Base-by-base conservation (phyloP, 2,888 invertebrate genomes). In the Phengaris alcon region DNA sequence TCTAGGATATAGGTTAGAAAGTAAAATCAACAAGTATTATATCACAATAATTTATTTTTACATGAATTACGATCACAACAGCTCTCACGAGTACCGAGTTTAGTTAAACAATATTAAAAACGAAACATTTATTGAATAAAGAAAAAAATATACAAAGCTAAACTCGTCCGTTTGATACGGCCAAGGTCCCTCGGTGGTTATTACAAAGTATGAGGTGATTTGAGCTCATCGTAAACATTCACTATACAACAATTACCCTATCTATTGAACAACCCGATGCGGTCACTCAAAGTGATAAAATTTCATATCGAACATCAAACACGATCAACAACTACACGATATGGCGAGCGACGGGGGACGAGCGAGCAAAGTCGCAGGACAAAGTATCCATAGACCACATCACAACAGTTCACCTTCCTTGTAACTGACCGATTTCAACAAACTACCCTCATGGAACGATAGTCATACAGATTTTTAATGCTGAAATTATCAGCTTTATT, bases 21-120 rank as follows among this genome's bases (percentile, higher is more conserved):
- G 75, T 76, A 69, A 75, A 79, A 83, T 81, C 79, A 80, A 81
- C 77, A 81, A 77, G 82, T 83, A 54, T 88, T 93, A 86, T 94
- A 93, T 93, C 93, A 93, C 93, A 93, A 93, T 93, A 94, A 94
- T 94, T 94, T 93, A 93, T 93, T 93, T 91, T 92, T 92, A 93
- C 93, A 93, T 89, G 89, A 90, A 88, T 90, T 88, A 90, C 87
- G 88, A 88, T 91, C 91, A 91, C 90, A 90, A 90, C 89, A 90
- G 88, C 87, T 90, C 88, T 88, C 87, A 89, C 88, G 88, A 88
- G 84, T 85, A 84, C 87, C 86, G 83, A 86, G 86, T 87, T 88
- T 81, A 88, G 86, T 88, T 86, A 84, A 81, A 85, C 83, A 84
- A 83, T 82, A 86, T 87, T 88, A 89, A 82, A 86, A 86, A 85